A percentile compares a stretch with the other conserved stretches of the same genome.
Evolutionary conservation across 2,113 vertebrate genomes (phyloP).

Genomic region (Coregonus clupeaformis): DNA sequence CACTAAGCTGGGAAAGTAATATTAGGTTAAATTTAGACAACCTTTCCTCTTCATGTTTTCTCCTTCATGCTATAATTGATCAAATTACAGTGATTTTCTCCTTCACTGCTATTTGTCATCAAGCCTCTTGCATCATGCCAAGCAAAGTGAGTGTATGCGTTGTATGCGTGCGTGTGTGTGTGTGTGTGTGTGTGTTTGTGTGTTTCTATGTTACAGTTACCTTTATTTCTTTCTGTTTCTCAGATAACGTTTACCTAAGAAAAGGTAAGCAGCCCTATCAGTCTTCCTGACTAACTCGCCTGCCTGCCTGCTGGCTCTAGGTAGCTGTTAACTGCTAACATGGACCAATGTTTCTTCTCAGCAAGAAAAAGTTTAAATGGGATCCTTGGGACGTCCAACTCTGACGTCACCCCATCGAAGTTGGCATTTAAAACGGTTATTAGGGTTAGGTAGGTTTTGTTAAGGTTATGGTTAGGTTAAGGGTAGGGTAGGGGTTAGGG

Average conservation of each 20-base stretch:
- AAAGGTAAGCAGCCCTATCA: constrained; percentile 74
- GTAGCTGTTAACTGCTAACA: constrained; percentile 25
- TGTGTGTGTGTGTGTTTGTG: constrained; percentile 21
- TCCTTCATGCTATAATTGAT: not conserved
- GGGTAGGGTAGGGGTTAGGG: too few relatives aligned
- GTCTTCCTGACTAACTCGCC: constrained; percentile 49
- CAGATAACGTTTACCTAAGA: constrained; percentile 81
- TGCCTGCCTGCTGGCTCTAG: constrained; percentile 23
- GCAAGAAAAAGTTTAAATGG: constrained; percentile 4
- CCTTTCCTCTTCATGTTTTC: too few relatives aligned
- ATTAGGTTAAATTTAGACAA: too few relatives aligned
- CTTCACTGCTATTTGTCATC: not conserved
- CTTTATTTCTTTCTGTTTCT: constrained; percentile 71
- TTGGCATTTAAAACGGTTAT: too few relatives aligned
- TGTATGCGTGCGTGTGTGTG: constrained; percentile 18
- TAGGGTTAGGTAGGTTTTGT: too few relatives aligned
- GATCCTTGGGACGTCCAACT: too few relatives aligned
- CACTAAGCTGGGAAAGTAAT: too few relatives aligned
- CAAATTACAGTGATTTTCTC: not conserved
- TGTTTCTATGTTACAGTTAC: constrained; percentile 58
- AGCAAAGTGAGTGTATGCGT: constrained; percentile 14
- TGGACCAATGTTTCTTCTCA: constrained; percentile 24
- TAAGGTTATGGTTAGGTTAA: too few relatives aligned
- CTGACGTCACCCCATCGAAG: too few relatives aligned
- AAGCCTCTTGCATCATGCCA: not conserved